phyloP scores from a whole-genome alignment of 2,113 vertebrate species.

The Festucalex cinctus region DNA sequence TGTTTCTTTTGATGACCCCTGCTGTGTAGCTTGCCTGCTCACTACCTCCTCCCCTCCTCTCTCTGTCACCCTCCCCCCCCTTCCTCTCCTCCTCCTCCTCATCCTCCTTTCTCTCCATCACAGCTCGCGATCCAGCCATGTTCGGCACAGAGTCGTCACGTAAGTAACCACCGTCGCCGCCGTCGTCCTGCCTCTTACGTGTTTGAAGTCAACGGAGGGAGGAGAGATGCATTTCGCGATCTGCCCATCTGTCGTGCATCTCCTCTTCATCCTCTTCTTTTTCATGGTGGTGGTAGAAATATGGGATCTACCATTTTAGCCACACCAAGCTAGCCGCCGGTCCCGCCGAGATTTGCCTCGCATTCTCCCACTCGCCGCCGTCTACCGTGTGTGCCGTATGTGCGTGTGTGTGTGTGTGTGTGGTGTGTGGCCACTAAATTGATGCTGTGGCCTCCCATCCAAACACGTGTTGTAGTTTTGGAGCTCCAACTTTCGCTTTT shows the following conservation, averaged over 20 bases:
- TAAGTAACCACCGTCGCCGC: conserved; percentile 80
- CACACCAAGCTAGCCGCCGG: conserved; percentile 44
- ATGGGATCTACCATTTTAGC: conserved; percentile 69
- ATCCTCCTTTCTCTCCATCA: conserved; percentile 75
- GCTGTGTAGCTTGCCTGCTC: conserved; percentile 87
- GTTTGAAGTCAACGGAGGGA: conserved; percentile 2
- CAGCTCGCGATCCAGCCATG: conserved; percentile 93
- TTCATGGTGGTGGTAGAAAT: conserved; percentile 59
- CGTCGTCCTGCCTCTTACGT: conserved; percentile 39
- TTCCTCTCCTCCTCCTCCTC: conserved; percentile 37
- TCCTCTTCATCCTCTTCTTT: conserved; percentile 28
- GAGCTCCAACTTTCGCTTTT: background rate
- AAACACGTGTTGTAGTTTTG: background rate
- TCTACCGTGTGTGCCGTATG: background rate
- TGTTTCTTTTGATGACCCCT: conserved; percentile 90
- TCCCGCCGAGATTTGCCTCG: conserved; percentile 32
- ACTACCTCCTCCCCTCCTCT: conserved; percentile 67
- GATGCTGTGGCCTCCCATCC: conserved; percentile 36
- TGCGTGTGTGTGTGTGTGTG: conserved; percentile 1
- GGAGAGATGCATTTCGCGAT: conserved; percentile 19
- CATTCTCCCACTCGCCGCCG: conserved; percentile 25
- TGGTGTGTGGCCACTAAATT: conserved; percentile 31
- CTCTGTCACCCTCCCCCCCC: conserved; percentile 43
- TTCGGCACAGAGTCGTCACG: conserved; percentile 98
- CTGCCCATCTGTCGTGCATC: conserved; percentile 17